Conservation (phyloP, 2,797 vertebrate genomes). For the Melanotaenia parkinsoni region DNA sequence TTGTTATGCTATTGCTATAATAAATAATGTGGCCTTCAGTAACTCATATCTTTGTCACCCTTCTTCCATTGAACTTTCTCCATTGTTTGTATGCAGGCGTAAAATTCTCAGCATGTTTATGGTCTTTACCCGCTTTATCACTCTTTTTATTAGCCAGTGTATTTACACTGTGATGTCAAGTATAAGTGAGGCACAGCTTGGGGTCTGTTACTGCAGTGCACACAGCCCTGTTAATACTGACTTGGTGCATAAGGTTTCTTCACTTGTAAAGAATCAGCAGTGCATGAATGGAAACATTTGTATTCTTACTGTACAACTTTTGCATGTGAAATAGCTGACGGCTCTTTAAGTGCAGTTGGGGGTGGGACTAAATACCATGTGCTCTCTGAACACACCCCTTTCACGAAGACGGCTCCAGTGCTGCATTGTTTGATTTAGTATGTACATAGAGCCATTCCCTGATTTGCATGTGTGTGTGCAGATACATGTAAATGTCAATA, state of each 20-base stretch:
- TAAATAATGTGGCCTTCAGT: constrained; percentile 6
- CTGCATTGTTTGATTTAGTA: constrained; percentile 55
- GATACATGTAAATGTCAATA: constrained; percentile 7
- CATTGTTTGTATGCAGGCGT: neutral
- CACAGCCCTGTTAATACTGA: neutral
- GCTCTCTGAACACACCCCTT: constrained; percentile 55
- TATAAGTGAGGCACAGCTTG: neutral
- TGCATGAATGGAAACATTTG: constrained; percentile 11
- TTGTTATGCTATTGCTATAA: neutral
- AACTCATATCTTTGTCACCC: neutral
- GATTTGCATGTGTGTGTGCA: constrained; percentile 5
- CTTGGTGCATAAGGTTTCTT: neutral
- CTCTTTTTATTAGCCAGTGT: neutral
- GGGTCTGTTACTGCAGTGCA: neutral
- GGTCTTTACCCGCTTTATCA: neutral
- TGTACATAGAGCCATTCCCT: constrained; percentile 23
- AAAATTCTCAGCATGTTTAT: neutral
- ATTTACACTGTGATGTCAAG: neutral
- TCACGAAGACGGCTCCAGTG: constrained; percentile 27
- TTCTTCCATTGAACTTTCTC: neutral
- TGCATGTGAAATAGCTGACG: constrained; percentile 30
- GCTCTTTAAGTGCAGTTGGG: constrained; percentile 62
- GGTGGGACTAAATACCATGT: constrained; percentile 61
- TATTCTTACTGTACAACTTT: neutral
- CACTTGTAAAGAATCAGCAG: neutral